A percentile compares a stretch with the other conserved stretches of the same genome.
These are phyloP conservation scores for Ecliptopera silaceata DNA, from an alignment of 2,888 invertebrate species.

Conservation along the genomic window DNA sequence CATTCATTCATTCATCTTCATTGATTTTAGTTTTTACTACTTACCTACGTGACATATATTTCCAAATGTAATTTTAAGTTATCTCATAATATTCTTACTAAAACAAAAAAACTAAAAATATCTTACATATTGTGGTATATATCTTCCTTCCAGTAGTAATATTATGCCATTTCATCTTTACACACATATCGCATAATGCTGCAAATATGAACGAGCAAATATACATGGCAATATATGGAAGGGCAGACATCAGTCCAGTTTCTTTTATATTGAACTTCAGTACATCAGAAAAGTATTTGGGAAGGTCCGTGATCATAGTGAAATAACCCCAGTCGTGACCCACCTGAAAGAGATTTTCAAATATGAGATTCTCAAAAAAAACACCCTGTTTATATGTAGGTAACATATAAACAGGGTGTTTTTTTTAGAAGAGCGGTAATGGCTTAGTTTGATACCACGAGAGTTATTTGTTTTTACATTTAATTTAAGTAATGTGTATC, in stretches of 20 bases:
- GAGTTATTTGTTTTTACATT: too few species aligned
- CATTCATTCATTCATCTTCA: too few species aligned
- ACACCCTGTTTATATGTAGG: too few species aligned
- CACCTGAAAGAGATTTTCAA: slow-evolving; percentile 59
- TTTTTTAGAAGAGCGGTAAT: too few species aligned
- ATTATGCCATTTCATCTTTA: slow-evolving; percentile 82
- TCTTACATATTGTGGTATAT: slow-evolving; percentile 86
- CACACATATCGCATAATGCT: slow-evolving; percentile 85
- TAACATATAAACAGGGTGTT: too few species aligned
- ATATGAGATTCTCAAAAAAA: too few species aligned
- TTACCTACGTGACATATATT: too few species aligned
- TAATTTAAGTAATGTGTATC: too few species aligned
- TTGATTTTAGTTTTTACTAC: neutral
- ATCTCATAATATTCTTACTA: too few species aligned
- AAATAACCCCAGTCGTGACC: slow-evolving; percentile 88
- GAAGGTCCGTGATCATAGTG: slow-evolving; percentile 87
- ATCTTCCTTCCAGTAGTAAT: slow-evolving; percentile 84
- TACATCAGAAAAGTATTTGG: slow-evolving; percentile 86
- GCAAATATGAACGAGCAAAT: slow-evolving; percentile 84
- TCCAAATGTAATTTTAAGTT: too few species aligned
- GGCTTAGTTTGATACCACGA: too few species aligned
- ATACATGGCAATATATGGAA: slow-evolving; percentile 87
- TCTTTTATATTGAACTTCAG: slow-evolving; percentile 85
- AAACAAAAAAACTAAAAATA: too few species aligned
- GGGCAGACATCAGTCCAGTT: slow-evolving; percentile 84